phyloP scores from a whole-genome alignment of 2,888 invertebrate species.

The Panorpa germanica region DNA sequence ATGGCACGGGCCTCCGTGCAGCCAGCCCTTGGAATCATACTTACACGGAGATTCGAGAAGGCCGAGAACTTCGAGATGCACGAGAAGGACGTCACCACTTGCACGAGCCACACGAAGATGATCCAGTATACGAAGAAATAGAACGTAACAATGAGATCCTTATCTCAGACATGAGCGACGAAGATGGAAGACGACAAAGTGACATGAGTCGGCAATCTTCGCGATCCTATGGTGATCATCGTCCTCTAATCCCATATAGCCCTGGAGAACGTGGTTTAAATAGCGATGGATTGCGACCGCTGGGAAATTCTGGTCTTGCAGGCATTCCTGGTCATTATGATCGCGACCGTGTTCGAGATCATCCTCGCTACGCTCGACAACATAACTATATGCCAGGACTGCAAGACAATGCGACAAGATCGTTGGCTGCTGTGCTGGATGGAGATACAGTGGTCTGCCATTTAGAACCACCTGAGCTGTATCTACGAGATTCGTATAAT shows the following conservation, averaged over 20 bases:
- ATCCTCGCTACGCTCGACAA: conserved; percentile 8
- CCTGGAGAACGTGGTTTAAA: conserved; percentile 51
- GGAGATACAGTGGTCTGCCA: conserved; percentile 77
- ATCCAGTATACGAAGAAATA: conserved; percentile 68
- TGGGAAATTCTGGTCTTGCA: too few species aligned
- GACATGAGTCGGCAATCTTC: conserved; percentile 51
- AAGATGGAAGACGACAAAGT: conserved; percentile 54
- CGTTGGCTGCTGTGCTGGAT: conserved; percentile 69
- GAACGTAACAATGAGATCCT: conserved; percentile 53
- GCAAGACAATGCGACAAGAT: conserved; percentile 5
- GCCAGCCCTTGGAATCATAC: conserved; percentile 59
- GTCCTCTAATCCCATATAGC: conserved; percentile 62
- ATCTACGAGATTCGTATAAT: too few species aligned
- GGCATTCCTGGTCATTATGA: conserved; percentile 18
- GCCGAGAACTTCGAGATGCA: too few species aligned
- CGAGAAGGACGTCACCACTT: conserved; percentile 35
- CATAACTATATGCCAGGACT: conserved; percentile 7
- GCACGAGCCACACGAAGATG: too few species aligned
- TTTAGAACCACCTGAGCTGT: conserved; percentile 62
- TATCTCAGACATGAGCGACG: conserved; percentile 61
- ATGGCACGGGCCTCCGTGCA: too few species aligned
- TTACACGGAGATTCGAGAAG: conserved; percentile 50
- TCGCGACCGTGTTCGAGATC: conserved; percentile 9
- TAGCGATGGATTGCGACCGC: too few species aligned
- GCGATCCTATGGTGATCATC: conserved; percentile 61